phyloP scores from a whole-genome alignment of 2,113 vertebrate genomes.

The Ammodytes marinus region DNA sequence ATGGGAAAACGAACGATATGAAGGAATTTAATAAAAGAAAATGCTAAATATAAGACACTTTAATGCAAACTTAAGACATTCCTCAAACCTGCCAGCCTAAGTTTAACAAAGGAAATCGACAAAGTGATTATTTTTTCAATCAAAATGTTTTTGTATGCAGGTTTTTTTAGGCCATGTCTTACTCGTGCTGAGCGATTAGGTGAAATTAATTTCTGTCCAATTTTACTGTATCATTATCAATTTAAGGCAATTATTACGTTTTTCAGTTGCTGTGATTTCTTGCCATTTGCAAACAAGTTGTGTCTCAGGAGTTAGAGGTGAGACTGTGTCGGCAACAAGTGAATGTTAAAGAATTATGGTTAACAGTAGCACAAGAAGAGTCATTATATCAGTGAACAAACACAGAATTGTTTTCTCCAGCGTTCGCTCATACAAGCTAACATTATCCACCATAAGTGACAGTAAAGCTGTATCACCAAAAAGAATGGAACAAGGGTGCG shows the following conservation, averaged over 20 bases:
- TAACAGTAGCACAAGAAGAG: not conserved
- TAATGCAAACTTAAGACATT: slow-evolving; percentile 12
- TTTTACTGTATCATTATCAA: not conserved
- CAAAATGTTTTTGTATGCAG: slow-evolving; percentile 5
- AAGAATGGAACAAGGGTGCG: not conserved
- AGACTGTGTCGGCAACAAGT: not conserved
- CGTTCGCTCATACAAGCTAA: not conserved
- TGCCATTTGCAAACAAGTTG: slow-evolving; percentile 1
- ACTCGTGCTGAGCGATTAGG: not conserved
- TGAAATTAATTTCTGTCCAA: not conserved
- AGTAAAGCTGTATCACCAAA: not conserved
- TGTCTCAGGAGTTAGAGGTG: not conserved
- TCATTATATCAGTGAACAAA: too few species aligned
- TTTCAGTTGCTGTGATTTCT: not conserved
- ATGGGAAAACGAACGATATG: not conserved
- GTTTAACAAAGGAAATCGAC: not conserved
- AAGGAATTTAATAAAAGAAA: slow-evolving; percentile 9
- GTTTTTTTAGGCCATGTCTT: slow-evolving; percentile 9
- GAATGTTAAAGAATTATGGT: not conserved
- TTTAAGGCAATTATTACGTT: not conserved
- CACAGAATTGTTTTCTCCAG: not conserved
- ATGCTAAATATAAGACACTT: slow-evolving; percentile 34
- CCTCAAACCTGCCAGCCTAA: slow-evolving; percentile 16
- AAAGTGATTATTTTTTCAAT: slow-evolving; percentile 18
- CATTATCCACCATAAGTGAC: not conserved